These are phyloP conservation scores for Xylocampa areola DNA, from an alignment of 2,888 invertebrate genomes.

Conservation along the genomic window DNA sequence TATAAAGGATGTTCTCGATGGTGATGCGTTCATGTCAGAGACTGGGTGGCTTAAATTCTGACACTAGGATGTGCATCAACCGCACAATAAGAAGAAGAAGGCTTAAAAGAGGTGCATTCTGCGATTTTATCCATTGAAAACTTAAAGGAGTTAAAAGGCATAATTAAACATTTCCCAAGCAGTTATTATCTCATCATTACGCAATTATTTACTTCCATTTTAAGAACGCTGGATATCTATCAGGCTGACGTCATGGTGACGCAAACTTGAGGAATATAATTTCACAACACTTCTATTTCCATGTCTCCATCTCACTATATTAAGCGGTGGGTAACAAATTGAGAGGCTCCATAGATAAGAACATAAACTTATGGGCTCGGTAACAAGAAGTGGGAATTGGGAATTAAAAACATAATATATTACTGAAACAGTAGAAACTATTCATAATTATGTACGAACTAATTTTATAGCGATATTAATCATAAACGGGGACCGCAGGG, in stretches of 20 bases:
- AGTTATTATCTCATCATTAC: constrained; percentile 4
- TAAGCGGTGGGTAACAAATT: too few species aligned
- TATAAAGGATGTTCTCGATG: too few species aligned
- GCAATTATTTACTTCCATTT: constrained; percentile 1
- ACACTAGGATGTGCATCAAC: too few species aligned
- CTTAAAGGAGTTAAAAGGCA: constrained; percentile 1
- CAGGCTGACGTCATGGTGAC: not conserved
- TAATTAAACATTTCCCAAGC: constrained; percentile 6
- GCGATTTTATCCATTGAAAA: constrained; percentile 7
- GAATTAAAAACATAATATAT: constrained; percentile 15
- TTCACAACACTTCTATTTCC: not conserved
- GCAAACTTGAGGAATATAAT: not conserved
- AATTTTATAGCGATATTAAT: constrained; percentile 64
- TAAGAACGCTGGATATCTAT: not conserved
- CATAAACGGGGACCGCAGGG: constrained; percentile 54
- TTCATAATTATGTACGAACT: constrained; percentile 38
- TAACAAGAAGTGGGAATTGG: constrained; percentile 20
- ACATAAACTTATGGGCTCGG: not conserved
- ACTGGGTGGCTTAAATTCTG: too few species aligned
- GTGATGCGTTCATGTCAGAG: too few species aligned
- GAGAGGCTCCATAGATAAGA: not conserved
- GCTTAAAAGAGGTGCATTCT: not conserved
- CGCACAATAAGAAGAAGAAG: too few species aligned
- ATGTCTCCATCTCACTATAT: too few species aligned
- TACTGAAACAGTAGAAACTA: constrained; percentile 19